These are phyloP conservation scores for Pantherophis alleghaniensis DNA, from an alignment of 2,797 vertebrate species.

Conservation along the genomic window DNA sequence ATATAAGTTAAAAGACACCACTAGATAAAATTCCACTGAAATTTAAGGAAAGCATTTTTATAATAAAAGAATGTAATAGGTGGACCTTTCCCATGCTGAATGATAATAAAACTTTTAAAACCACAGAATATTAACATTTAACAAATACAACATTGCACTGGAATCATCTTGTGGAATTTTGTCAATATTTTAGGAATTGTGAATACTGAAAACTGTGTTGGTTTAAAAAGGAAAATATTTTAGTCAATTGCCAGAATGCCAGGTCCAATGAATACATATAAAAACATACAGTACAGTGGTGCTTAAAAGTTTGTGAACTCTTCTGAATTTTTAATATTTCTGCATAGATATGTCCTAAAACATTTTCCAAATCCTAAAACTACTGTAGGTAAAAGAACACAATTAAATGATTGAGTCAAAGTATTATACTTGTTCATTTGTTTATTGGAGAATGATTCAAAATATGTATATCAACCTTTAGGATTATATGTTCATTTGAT, in stretches of 20 bases:
- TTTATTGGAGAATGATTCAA: not conserved
- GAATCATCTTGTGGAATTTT: not conserved
- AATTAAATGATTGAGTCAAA: not conserved
- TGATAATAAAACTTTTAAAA: not conserved
- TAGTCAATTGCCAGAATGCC: slow-evolving; percentile 69
- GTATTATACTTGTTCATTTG: not conserved
- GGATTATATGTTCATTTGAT: not conserved
- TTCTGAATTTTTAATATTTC: not conserved
- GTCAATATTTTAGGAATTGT: not conserved
- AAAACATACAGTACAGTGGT: slow-evolving; percentile 74
- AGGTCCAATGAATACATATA: slow-evolving; percentile 70
- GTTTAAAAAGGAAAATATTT: slow-evolving; percentile 58
- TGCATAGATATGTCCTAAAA: not conserved
- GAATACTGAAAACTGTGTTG: slow-evolving; percentile 42
- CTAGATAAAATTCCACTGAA: slow-evolving; percentile 63
- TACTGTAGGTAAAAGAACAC: not conserved
- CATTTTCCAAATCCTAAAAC: not conserved
- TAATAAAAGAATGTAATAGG: slow-evolving; percentile 50
- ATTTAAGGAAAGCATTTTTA: slow-evolving; percentile 68
- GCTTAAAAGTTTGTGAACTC: slow-evolving; percentile 48
- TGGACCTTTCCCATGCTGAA: slow-evolving; percentile 62
- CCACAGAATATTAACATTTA: slow-evolving; percentile 37
- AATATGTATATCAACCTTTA: not conserved
- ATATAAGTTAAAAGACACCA: slow-evolving; percentile 66
- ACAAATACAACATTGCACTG: slow-evolving; percentile 45